Evolutionary conservation across 1,140 invertebrate genomes (phyloP), one percentile per base, ranked within the genome.

Genomic region (Drosophila subpulchrella): DNA sequence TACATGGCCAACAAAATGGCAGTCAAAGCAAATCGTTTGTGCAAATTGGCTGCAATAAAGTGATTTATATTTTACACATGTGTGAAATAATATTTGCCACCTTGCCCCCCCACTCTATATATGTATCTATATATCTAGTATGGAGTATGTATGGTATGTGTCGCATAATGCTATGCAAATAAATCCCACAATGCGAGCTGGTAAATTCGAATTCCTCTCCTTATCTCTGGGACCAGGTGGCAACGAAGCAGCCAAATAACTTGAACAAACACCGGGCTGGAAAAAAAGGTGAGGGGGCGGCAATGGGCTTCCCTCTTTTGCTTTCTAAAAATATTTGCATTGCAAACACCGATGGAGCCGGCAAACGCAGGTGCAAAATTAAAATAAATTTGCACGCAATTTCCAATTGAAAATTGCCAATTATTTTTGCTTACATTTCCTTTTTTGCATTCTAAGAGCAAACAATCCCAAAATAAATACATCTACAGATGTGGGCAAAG

Each of bases 381-480:
- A 65, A 81, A 90, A 89, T 89, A 89, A 90, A 89, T 89, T 89
- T 89, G 85, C 85, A 85, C 85, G 85, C 79, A 89, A 90, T 88
- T 88, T 60, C 44, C 72, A 83, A 80, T 74, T 79, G 76, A 75
- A 82, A 86, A 82, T 88, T 86, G 82, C 65, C 82, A 86, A 88
- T 86, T 86, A 86, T 79, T 85, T 81, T 68, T 78, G 68, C 53
- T 66, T 54, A 71, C 67, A 79, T 75, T 75, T 79, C 34, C 32
- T 24, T 34, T 17, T 30, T 70, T 36, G 24, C 38, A 53, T 41
- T 71, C 58, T 27, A 48, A 41, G 32, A 38, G 60, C 73, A 76
- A 76, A 76, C 73, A 76, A 48, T 6, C 36, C n/a, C 5, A 32
- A 47, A 41, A 57, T 57, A 67, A 51, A 83, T 41, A 51, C 32